These are phyloP conservation scores for Euphydryas editha DNA, from an alignment of 2,888 invertebrate species.

Conservation along the genomic window DNA sequence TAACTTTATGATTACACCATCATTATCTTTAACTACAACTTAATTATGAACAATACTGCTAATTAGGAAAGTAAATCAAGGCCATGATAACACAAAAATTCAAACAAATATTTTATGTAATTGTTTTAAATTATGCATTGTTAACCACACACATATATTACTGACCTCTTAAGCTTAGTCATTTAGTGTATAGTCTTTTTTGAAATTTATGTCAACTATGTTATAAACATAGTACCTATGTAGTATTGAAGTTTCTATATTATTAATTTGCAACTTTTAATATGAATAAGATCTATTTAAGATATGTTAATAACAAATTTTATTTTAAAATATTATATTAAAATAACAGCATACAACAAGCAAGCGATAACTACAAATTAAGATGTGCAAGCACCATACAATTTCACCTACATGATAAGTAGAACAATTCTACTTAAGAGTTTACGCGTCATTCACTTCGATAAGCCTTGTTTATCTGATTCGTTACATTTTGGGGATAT, in stretches of 20 bases:
- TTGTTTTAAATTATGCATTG: neutral
- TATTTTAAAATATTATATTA: neutral
- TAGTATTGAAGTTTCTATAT: too few relatives aligned
- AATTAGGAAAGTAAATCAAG: neutral
- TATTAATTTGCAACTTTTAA: too few relatives aligned
- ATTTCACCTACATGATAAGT: constrained; percentile 63
- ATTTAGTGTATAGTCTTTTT: neutral
- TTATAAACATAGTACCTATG: too few relatives aligned
- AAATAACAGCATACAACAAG: neutral
- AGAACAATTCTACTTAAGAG: constrained; percentile 48
- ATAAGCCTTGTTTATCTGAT: neutral
- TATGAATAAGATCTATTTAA: too few relatives aligned
- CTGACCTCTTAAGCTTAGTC: neutral
- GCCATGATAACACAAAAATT: too few relatives aligned
- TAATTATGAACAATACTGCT: neutral
- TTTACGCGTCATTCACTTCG: constrained; percentile 16
- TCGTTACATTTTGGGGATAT: neutral
- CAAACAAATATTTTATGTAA: neutral
- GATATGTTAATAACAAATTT: neutral
- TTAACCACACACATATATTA: neutral
- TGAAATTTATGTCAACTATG: too few relatives aligned
- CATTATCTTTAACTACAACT: too few relatives aligned
- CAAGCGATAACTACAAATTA: constrained; percentile 11
- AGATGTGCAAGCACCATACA: constrained; percentile 62
- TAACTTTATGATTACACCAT: too few relatives aligned